phyloP scores from a whole-genome alignment of 92 coral and sea anemone species.

The Zoanthus gigantus region DNA sequence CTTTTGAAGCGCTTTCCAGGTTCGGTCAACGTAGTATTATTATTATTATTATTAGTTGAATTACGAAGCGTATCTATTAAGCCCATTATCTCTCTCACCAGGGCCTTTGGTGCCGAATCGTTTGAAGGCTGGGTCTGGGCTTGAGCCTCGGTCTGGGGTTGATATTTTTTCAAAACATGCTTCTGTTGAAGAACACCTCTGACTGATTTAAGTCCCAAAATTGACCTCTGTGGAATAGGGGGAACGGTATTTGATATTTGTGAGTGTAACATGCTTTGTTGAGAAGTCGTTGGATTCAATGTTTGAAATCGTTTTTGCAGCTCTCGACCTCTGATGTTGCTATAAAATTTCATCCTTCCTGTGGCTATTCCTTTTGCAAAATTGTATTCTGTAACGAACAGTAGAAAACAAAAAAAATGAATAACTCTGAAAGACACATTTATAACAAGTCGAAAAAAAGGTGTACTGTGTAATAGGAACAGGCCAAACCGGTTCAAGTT shows the following conservation, averaged over 20 bases:
- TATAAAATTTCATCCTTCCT: conserved; percentile 21
- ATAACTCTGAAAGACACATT: too few relatives aligned
- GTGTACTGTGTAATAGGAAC: too few relatives aligned
- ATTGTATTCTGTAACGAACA: not conserved
- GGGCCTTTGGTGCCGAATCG: conserved; percentile 26
- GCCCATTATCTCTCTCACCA: conserved; percentile 28
- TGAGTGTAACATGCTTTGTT: not conserved
- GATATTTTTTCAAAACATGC: not conserved
- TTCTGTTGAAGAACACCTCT: conserved; percentile 37
- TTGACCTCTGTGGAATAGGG: conserved; percentile 26
- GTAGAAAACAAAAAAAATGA: not conserved
- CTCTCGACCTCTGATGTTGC: not conserved
- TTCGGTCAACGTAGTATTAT: not conserved
- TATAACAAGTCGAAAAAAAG: too few relatives aligned
- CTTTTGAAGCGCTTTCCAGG: conserved; percentile 10
- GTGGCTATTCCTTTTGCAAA: conserved; percentile 32
- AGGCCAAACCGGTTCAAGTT: too few relatives aligned
- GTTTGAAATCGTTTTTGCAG: conserved; percentile 14
- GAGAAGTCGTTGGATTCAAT: not conserved
- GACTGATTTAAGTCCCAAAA: conserved; percentile 32
- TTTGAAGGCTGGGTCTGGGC: not conserved
- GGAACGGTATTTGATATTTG: not conserved
- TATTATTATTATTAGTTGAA: not conserved
- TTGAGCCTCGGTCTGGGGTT: conserved; percentile 9
- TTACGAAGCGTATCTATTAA: conserved; percentile 28